Percentiles rank a stretch among this genome's conserved stretches.
phyloP scores from a whole-genome alignment of 2,888 invertebrate genomes.

The Celastrina argiolus region DNA sequence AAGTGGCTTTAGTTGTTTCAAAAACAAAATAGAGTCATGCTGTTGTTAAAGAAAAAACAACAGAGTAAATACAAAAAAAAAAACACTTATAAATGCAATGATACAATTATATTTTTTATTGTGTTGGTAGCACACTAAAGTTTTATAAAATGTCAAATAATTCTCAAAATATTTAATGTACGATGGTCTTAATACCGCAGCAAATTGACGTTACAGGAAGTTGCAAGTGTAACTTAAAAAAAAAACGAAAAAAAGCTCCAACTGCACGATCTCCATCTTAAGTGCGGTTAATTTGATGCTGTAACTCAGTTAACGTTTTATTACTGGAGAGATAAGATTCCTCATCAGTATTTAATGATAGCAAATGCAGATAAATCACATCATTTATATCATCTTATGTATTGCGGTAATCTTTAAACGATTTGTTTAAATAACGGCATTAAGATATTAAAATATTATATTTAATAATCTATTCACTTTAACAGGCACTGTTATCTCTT shows the following conservation, averaged over 20 bases:
- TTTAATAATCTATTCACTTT: no score
- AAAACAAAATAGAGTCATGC: no score
- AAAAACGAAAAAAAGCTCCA: slow-evolving; percentile 40
- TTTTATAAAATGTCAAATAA: neutral
- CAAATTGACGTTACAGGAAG: slow-evolving; percentile 43
- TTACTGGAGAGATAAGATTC: slow-evolving; percentile 10
- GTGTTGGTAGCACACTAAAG: no score
- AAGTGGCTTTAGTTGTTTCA: no score
- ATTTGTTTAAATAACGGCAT: no score
- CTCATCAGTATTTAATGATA: neutral
- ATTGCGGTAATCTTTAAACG: neutral
- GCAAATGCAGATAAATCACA: neutral
- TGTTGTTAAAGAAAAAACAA: no score
- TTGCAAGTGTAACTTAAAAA: slow-evolving; percentile 38
- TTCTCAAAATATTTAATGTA: slow-evolving; percentile 2
- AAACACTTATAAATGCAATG: no score
- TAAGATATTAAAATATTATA: no score
- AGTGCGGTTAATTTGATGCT: slow-evolving; percentile 19
- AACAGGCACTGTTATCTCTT: no score
- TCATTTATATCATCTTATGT: neutral
- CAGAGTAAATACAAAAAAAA: no score
- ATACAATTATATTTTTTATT: no score
- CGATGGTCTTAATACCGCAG: slow-evolving; percentile 30
- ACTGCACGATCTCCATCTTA: slow-evolving; percentile 40
- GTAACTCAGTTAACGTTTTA: neutral